Base-by-base conservation (phyloP, 2,113 vertebrate genomes). In the Austrofundulus limnaeus region DNA sequence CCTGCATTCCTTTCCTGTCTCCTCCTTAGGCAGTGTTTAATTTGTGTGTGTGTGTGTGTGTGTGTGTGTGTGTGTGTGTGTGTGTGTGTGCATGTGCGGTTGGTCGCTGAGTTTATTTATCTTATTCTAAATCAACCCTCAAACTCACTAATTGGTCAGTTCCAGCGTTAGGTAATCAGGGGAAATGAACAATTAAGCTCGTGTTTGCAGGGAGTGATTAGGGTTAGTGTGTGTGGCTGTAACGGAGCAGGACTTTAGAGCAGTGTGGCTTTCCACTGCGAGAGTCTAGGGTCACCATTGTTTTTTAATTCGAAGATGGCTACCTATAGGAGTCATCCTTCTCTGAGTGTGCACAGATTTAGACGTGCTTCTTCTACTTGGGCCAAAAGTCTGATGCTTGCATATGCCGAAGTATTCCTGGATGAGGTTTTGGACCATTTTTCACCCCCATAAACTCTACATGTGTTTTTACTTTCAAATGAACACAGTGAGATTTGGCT, bases 161-260 rank as follows among this genome's bases (percentile, higher is more conserved):
- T 93, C 90, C 90, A 92, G 83, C 79, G 87, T 90, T 92, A 89
- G 91, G 88, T 91, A 91, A 92, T 59, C 45, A 85, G 75, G 87
- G 91, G 92, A 93, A 93, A 93, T 93, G 90, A 91, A 87, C 87
- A 90, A 92, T 92, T 90, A 91, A 83, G 78, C 82, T 72, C 80
- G 80, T 90, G 86, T 91, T 91, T 92, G 88, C 82, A 81, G 73
- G 72, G 70, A 83, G 75, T 71, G 72, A 67, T 78, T 60, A 66
- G 50, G 70, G 66, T 80, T 43, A n/a, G n/a, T 63, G 42, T 73
- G 64, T 49, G 55, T 17, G 56, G 67, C 43, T 79, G 50, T 49
- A 57, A 38, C 5, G 34, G 38, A 54, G 46, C 47, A 63, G 15
- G 17, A 54, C 17, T 79, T 60, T 53, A 50, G 45, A 77, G 54